Evolutionary conservation across 1,140 invertebrate species (phyloP), one percentile per base, ranked within the genome.

Genomic region (Cepaea nemoralis): DNA sequence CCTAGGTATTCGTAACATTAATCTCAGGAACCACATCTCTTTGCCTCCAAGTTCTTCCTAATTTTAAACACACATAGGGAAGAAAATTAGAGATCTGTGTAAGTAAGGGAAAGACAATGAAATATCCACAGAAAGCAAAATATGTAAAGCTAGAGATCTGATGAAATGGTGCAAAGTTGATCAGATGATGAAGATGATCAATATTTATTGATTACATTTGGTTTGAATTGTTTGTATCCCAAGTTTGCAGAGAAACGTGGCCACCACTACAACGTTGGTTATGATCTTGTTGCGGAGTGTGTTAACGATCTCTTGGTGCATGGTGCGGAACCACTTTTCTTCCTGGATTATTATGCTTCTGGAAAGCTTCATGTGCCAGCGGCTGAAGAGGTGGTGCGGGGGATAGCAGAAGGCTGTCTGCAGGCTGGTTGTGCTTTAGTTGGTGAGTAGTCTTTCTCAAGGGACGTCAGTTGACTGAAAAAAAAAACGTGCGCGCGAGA

Each of bases 241-340:
- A 89, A 98, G 94, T 94, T 99, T 86, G 97, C 97, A 0, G 69
- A 48, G 27, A 66, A 45, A 19, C 59, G 33, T 77, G 93, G 94
- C 33, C 94, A 95, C 70, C 97, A 97, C 89, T 93, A 95, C 83
- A 95, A 95, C 0, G 94, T 99, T 79, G 98, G 98, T 0, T 95
- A 97, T 86, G 98, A 99, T 92, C 93, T 99, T 45, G 98, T 99
- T 16, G 98, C 98, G 16, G 98, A 99, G 96, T 98, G 97, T 89
- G 97, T 98, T 2, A 99, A 99, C 92, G 98, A 99, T 91, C 94
- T 99, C 70, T 92, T 99, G 33, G 97, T 96, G 59, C 95, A 98
- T 85, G 97, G 97, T 33, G 98, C 98, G 0, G 96, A 97, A 88
- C 97, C 98, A 0, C 92, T 99, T 67, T 98, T 97, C 80, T 99